phyloP scores from a whole-genome alignment of 1,140 invertebrate species.

The Tigriopus japonicus region DNA sequence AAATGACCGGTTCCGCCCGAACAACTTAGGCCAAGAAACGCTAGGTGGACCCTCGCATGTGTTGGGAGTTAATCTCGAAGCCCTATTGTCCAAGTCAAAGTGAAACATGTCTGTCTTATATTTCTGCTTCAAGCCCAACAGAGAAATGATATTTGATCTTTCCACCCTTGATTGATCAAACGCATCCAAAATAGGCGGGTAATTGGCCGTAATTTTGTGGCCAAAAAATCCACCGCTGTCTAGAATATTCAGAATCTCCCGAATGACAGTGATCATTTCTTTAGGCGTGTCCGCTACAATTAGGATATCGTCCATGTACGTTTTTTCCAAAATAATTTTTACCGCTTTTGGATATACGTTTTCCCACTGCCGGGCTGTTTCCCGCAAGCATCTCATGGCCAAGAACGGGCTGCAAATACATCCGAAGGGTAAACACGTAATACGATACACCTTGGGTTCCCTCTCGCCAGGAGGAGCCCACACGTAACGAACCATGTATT shows the following conservation, averaged over 20 bases:
- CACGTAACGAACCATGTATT: too few relatives aligned
- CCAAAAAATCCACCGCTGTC: neutral
- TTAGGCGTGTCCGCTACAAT: neutral
- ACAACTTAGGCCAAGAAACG: too few relatives aligned
- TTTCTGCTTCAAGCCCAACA: neutral
- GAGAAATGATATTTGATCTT: neutral
- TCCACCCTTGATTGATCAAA: neutral
- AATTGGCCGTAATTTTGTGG: neutral
- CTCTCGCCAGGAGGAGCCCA: too few relatives aligned
- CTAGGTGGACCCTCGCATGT: too few relatives aligned
- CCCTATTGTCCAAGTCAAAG: neutral
- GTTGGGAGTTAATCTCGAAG: too few relatives aligned
- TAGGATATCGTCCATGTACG: neutral
- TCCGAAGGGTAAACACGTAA: too few relatives aligned
- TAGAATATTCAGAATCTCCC: neutral
- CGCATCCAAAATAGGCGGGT: neutral
- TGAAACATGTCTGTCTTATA: neutral
- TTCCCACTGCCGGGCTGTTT: neutral
- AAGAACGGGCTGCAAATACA: neutral
- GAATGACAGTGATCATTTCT: neutral
- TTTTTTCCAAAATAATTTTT: neutral
- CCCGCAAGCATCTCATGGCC: neutral
- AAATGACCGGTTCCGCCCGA: too few relatives aligned
- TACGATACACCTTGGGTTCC: too few relatives aligned
- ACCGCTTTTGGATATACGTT: neutral